phyloP scores from a whole-genome alignment of 2,888 invertebrate genomes.

The Hymenopus coronatus region DNA sequence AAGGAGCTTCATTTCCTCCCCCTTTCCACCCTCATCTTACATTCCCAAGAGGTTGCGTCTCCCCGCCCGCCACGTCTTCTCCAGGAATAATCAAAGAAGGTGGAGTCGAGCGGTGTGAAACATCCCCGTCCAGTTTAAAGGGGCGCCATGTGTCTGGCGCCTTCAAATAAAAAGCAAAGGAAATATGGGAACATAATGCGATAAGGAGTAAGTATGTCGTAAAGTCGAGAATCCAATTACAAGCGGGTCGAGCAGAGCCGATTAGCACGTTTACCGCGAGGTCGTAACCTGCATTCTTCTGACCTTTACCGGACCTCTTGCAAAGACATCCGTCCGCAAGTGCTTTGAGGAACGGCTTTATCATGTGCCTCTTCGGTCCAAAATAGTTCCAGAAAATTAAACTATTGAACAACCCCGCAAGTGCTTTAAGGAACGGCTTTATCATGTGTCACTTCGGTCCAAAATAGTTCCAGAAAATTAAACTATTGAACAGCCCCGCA shows the following conservation, averaged over 20 bases:
- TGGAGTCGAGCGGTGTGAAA: background rate
- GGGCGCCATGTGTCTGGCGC: background rate
- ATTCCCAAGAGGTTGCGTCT: slow-evolving; percentile 8
- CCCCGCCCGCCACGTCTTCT: background rate
- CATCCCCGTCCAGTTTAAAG: background rate
- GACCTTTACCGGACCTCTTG: background rate
- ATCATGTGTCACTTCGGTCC: too few relatives aligned
- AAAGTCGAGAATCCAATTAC: background rate
- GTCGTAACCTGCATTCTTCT: background rate
- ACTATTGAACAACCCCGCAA: too few relatives aligned
- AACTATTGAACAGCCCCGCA: too few relatives aligned
- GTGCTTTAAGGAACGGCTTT: too few relatives aligned
- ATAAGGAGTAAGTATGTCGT: background rate
- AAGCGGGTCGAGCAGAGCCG: background rate
- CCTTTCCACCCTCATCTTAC: slow-evolving; percentile 8
- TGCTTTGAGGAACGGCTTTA: too few relatives aligned
- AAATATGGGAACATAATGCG: background rate
- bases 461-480: too few relatives aligned
- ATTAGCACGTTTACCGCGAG: background rate
- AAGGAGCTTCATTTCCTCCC: slow-evolving; percentile 26
- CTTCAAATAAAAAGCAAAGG: background rate
- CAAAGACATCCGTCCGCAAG: too few relatives aligned
- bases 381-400: too few relatives aligned
- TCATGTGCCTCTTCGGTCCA: too few relatives aligned
- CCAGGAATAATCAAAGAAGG: slow-evolving; percentile 22